Percentiles rank a stretch among this genome's conserved stretches.
phyloP scores from a whole-genome alignment of 1,140 invertebrate species.

The Microvelia longipes region DNA sequence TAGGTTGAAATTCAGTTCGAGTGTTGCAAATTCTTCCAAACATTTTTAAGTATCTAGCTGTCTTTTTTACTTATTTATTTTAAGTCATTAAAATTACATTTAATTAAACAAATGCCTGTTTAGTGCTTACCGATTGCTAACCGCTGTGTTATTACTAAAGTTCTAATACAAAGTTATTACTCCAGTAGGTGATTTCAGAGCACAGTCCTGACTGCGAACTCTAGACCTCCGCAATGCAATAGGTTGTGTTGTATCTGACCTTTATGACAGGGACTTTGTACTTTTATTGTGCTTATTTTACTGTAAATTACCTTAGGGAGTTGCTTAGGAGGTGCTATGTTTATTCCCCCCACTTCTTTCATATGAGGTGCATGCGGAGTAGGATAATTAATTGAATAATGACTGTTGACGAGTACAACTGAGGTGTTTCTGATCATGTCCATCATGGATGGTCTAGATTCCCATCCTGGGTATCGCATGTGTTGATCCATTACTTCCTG shows the following conservation, averaged over 20 bases:
- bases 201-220: too few species aligned
- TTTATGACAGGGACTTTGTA: conserved; percentile 27
- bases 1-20: too few species aligned
- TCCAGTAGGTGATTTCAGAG: too few species aligned
- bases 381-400: conserved; percentile 35
- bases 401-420: conserved; percentile 32
- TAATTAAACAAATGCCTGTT: too few species aligned
- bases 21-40: too few species aligned
- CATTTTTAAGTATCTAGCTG: too few species aligned
- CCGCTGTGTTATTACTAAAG: too few species aligned
- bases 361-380: conserved; percentile 33
- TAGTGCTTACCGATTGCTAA: too few species aligned
- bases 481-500: conserved; percentile 11
- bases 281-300: conserved; percentile 19
- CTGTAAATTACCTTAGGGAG: conserved; percentile 12
- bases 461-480: not conserved
- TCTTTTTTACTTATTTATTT: too few species aligned
- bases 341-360: conserved; percentile 43
- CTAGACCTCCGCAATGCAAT: too few species aligned
- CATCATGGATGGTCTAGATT: conserved; percentile 5
- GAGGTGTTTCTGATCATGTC: conserved; percentile 1
- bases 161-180: too few species aligned
- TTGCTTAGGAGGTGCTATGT: conserved; percentile 25
- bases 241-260: conserved; percentile 19
- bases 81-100: too few species aligned